Evolutionary conservation across 2,888 invertebrate species (phyloP), one percentile per base, ranked within the genome.

Genomic region (Trypoxylon attenuatum): DNA sequence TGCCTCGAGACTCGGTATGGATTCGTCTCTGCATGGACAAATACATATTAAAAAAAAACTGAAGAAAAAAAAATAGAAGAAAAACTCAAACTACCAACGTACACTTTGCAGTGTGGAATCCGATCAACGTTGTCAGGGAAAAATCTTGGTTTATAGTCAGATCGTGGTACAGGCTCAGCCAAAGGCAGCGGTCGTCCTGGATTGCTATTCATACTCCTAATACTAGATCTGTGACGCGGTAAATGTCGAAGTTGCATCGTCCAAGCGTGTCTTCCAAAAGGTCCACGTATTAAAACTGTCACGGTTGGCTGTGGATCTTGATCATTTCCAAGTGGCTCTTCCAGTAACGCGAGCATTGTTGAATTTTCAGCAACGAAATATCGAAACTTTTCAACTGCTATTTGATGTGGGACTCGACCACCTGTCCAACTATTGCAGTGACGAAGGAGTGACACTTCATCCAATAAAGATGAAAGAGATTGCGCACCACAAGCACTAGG

Each of bases 231-330:
- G 82, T 94, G 92, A 33, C 97, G 91, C 0, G 98, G 96, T 61
- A 96, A 89, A 84, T 97, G 97, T 33, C 97, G 91, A 54, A 95
- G 88, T 81, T 94, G 93, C 91, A 96, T 91, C 5, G 95, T 95
- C 98, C 98, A 99, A 16, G 96, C 96, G 88, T 96, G 95, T 3
- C 98, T 92, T 0, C 98, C 98, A 89, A 97, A 98, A 0, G 97
- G 96, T 57, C 96, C 96, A 1, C 98, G 91, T 67, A 98, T 94
- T 53, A 99, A 89, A 52, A 96, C 93, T 84, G 92, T 92, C 5
- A 98, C 93, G 0, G 96, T 97, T 0, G 98, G 98, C 81, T 97
- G 95, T 2, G 97, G 96, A 88, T 97, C 97, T 90, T 94, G 91
- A 83, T 94, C 93, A 83, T 95, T 97, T n/a, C 96, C 96, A 4